A percentile compares a stretch with the other conserved stretches of the same genome.
These are phyloP conservation scores for Anser cygnoides DNA, from an alignment of 2,113 vertebrate genomes.

Conservation along the genomic window DNA sequence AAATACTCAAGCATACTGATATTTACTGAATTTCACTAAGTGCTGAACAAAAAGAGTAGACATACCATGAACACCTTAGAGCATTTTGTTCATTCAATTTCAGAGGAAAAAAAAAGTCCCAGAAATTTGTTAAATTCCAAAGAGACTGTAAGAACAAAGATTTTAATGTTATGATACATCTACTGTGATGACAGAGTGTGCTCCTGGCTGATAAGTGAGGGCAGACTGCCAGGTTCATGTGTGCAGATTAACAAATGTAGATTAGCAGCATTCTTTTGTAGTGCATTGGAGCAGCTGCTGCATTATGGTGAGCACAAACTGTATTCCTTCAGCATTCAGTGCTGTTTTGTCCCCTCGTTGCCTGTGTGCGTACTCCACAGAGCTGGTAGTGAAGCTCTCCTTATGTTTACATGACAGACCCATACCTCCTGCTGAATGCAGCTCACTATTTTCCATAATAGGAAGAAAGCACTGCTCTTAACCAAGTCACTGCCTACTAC, in stretches of 20 bases:
- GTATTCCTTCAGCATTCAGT: background rate
- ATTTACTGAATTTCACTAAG: background rate
- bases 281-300: background rate
- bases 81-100: background rate
- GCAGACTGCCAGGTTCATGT: background rate
- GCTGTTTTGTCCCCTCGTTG: background rate
- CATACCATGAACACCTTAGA: background rate
- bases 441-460: constrained; percentile 55
- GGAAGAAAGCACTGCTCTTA: constrained; percentile 58
- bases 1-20: background rate
- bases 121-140: background rate
- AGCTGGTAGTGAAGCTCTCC: constrained; percentile 37
- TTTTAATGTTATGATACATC: background rate
- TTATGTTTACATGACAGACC: constrained; percentile 37
- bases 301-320: background rate
- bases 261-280: background rate
- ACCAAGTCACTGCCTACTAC: background rate
- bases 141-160: background rate
- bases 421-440: constrained; percentile 49
- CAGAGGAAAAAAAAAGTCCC: background rate
- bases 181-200: background rate
- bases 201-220: background rate
- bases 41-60: background rate
- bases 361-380: background rate
- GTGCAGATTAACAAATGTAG: background rate